Percentiles rank a stretch among this genome's conserved stretches.
Conservation (phyloP, 2,113 vertebrate genomes). For the Sander lucioperca region DNA sequence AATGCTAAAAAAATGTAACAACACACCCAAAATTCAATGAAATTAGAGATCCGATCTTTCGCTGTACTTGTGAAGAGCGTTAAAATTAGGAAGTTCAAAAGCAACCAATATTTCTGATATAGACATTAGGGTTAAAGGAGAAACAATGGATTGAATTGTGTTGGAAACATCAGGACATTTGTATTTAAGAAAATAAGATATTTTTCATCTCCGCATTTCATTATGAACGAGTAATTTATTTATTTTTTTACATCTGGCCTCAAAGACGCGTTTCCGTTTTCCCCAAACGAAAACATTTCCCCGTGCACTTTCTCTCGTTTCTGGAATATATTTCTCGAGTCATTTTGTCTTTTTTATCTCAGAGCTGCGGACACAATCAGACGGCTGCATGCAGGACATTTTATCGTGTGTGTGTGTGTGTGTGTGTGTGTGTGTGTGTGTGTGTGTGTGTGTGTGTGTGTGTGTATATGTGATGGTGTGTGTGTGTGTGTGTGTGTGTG, state of each 20-base stretch:
- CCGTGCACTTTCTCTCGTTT: background rate
- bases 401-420: too few species aligned
- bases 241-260: slow-evolving; percentile 14
- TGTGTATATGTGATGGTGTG: too few species aligned
- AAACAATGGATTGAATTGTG: background rate
- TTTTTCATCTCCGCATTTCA: background rate
- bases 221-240: background rate
- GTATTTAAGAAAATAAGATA: background rate
- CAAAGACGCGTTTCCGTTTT: background rate
- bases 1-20: too few species aligned
- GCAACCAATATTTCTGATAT: too few species aligned
- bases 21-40: too few species aligned
- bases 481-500: too few species aligned
- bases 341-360: background rate
- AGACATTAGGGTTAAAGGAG: background rate
- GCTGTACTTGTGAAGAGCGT: too few species aligned
- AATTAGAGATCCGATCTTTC: too few species aligned
- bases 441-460: too few species aligned
- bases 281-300: background rate
- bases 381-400: background rate
- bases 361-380: background rate
- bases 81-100: too few species aligned
- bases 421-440: too few species aligned
- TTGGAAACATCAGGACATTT: background rate
- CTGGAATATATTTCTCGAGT: background rate